Percentiles rank a stretch among this genome's conserved stretches.
Evolutionary conservation across 2,888 invertebrate species (phyloP).

Genomic region (Hyposoter dolosus): DNA sequence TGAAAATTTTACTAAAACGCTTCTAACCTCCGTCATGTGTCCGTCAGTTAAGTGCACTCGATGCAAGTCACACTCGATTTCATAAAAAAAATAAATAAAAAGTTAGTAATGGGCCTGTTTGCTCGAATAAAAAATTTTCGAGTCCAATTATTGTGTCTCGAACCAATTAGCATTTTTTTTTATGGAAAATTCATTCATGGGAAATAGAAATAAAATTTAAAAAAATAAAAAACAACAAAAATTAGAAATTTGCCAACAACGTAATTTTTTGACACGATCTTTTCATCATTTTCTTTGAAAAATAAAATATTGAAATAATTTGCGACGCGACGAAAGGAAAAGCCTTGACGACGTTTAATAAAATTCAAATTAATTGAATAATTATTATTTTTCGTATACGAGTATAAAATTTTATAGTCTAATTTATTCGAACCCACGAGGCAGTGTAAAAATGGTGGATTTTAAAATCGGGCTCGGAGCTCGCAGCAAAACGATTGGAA

Average conservation of each 20-base stretch:
- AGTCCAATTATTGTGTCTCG: background rate
- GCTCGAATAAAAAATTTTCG: background rate
- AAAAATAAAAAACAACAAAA: background rate
- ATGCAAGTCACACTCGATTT: conserved; percentile 15
- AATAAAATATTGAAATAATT: background rate
- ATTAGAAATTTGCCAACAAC: background rate
- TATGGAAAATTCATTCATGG: background rate
- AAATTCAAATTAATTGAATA: background rate
- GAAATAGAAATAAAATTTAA: background rate
- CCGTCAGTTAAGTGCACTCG: background rate
- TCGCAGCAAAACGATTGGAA: background rate
- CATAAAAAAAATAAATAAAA: background rate
- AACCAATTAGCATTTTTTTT: background rate
- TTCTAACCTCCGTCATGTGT: conserved; percentile 2
- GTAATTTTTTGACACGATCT: background rate
- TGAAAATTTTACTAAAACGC: background rate
- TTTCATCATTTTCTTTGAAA: background rate
- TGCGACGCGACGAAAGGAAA: background rate
- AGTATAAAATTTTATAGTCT: conserved; percentile 2
- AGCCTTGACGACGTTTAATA: background rate
- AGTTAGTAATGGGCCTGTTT: background rate
- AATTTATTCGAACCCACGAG: background rate
- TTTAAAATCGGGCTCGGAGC: background rate
- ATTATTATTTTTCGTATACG: background rate
- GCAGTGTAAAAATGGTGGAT: background rate